Evolutionary conservation across 2,888 invertebrate species (phyloP).

Genomic region (Microctonus brassicae): DNA sequence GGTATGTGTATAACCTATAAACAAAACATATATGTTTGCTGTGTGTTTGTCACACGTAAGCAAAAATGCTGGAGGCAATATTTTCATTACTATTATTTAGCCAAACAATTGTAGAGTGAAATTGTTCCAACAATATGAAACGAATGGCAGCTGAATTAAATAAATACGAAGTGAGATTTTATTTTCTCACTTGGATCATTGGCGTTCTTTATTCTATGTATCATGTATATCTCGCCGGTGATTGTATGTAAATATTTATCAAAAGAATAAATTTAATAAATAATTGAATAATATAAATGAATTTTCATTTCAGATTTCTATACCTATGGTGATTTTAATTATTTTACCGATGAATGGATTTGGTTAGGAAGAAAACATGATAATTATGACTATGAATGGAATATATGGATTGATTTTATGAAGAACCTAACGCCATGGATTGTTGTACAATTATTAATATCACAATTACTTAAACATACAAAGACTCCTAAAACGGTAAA

Average conservation of each 20-base stretch:
- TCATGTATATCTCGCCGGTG: constrained; percentile 71
- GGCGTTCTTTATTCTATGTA: constrained; percentile 74
- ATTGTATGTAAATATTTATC: constrained; percentile 68
- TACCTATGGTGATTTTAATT: constrained; percentile 53
- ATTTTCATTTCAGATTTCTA: constrained; percentile 15
- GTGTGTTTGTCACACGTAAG: neutral
- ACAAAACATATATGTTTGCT: too few relatives aligned
- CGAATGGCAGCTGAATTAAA: constrained; percentile 33
- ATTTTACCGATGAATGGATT: constrained; percentile 74
- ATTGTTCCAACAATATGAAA: neutral
- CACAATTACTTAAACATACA: constrained; percentile 68
- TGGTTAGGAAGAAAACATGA: constrained; percentile 75
- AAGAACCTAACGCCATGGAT: constrained; percentile 73
- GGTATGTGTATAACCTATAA: neutral
- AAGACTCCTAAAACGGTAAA: constrained; percentile 53
- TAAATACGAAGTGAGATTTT: constrained; percentile 69
- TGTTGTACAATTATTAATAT: constrained; percentile 72
- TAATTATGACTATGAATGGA: constrained; percentile 81
- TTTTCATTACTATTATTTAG: too few relatives aligned
- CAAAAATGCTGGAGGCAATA: neutral
- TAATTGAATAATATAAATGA: neutral
- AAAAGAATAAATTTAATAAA: too few relatives aligned
- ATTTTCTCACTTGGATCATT: constrained; percentile 73
- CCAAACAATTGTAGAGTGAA: neutral
- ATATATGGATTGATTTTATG: constrained; percentile 74